Base-by-base conservation (phyloP, 2,113 vertebrate genomes). In the Vimba vimba region DNA sequence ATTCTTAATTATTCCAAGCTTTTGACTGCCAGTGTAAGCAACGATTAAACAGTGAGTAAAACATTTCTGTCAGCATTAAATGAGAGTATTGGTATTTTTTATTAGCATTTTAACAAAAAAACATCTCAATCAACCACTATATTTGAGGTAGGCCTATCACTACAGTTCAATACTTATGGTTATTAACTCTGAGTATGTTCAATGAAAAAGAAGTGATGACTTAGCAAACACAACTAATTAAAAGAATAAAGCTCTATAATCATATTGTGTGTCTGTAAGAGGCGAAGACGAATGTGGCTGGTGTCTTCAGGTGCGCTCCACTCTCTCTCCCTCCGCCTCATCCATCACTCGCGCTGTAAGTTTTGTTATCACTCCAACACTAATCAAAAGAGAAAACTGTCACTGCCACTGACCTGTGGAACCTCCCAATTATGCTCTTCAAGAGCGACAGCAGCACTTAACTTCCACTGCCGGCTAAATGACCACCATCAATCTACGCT, bases 361-460 rank as follows among this genome's bases (percentile, higher is more conserved):
- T 96, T 96, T 95, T 95, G 95, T 96, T 96, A 97, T 97, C 96
- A 96, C 95, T 95, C 95, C 93, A 95, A 96, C 96, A 96, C 96
- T 97, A 96, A 97, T 97, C 96, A 97, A 96, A 97, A 96, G 96
- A 95, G 95, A 96, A 96, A 95, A 95, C 96, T 95, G 96, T 96
- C 96, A 95, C 95, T 89, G 91, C 90, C 94, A 71, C 94, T 97
- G 96, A 97, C 96, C 96, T 97, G 96, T 96, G 96, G 97, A 96
- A 96, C 95, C 95, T 96, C 96, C 96, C 95, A 97, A 96, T 97
- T 97, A 97, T 94, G 94, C 96, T 96, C 96, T 94, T 95, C 87
- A 93, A 95, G 96, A 96, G 96, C 96, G 95, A 97, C 96, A 96
- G 96, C 94, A 95, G 95, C 96, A 97, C 96, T 97, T 97, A 97